Evolutionary conservation across 1,140 invertebrate species (phyloP).

Genomic region (Teleopsis dalmanni): DNA sequence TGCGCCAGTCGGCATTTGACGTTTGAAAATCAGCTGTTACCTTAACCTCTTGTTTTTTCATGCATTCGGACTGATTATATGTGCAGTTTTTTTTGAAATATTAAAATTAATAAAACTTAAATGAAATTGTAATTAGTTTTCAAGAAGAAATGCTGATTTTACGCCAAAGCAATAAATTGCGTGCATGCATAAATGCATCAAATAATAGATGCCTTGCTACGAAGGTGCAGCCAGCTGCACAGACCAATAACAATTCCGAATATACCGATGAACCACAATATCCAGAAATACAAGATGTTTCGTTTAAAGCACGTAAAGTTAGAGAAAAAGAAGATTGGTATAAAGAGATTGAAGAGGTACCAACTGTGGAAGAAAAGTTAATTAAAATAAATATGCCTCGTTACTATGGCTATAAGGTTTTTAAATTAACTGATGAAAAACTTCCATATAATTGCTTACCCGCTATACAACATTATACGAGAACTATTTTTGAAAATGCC

Average conservation of each 20-base stretch:
- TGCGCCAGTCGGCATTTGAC: too few species aligned
- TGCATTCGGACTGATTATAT: too few species aligned
- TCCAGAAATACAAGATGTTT: constrained; percentile 55
- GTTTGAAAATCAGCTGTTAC: too few species aligned
- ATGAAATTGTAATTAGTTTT: too few species aligned
- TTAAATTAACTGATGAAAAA: constrained; percentile 52
- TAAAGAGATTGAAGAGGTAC: constrained; percentile 54
- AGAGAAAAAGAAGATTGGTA: constrained; percentile 46
- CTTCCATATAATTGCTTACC: constrained; percentile 61
- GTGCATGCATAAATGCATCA: too few species aligned
- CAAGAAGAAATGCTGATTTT: too few species aligned
- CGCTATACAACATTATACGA: constrained; percentile 62
- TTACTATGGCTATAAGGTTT: constrained; percentile 66
- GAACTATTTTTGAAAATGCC: constrained; percentile 52
- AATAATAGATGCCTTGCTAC: too few species aligned
- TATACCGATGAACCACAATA: constrained; percentile 50
- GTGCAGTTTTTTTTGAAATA: too few species aligned
- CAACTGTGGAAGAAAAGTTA: constrained; percentile 74
- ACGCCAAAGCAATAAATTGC: too few species aligned
- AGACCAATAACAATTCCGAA: constrained; percentile 25
- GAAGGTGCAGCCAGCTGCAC: not conserved
- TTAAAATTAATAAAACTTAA: too few species aligned
- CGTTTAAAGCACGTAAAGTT: constrained; percentile 38
- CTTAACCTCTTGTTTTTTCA: too few species aligned
- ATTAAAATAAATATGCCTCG: constrained; percentile 70